These are phyloP conservation scores for Tragelaphus buxtoni DNA, from an alignment of 2,113 vertebrate genomes.

Conservation along the genomic window DNA sequence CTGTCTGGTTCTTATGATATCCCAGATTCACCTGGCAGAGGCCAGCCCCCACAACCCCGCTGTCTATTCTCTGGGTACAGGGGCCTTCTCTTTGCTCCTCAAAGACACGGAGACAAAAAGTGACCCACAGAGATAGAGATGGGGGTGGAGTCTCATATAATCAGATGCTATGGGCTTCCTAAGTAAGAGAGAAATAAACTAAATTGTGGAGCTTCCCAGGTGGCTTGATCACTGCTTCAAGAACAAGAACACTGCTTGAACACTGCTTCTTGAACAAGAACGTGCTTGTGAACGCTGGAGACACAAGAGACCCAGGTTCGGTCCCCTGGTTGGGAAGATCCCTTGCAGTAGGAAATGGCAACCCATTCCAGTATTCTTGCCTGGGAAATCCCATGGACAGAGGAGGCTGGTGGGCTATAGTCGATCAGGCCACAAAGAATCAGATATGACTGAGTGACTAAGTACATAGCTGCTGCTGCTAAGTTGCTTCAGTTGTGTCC, in stretches of 20 bases:
- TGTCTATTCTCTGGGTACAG: background rate
- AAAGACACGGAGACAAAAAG: background rate
- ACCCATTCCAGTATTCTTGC: background rate
- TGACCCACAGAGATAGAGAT: background rate
- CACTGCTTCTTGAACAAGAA: background rate
- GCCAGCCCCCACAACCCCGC: fast-evolving
- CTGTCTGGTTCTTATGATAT: background rate
- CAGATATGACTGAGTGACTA: background rate
- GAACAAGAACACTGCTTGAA: too few species aligned
- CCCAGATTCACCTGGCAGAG: background rate
- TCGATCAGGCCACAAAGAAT: background rate
- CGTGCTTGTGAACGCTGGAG: background rate
- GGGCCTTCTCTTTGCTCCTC: background rate
- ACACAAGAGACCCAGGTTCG: background rate
- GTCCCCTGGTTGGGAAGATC: background rate
- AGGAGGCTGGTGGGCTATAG: background rate
- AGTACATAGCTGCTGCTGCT: background rate
- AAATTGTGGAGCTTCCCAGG: background rate
- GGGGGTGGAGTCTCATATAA: background rate
- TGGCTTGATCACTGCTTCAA: background rate
- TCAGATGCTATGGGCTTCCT: background rate
- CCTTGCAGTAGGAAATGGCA: background rate
- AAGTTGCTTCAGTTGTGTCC: too few species aligned
- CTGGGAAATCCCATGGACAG: background rate
- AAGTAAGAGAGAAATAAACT: background rate